These are phyloP conservation scores for Pomacea maculata DNA, from an alignment of 1,140 invertebrate species.

Conservation along the genomic window DNA sequence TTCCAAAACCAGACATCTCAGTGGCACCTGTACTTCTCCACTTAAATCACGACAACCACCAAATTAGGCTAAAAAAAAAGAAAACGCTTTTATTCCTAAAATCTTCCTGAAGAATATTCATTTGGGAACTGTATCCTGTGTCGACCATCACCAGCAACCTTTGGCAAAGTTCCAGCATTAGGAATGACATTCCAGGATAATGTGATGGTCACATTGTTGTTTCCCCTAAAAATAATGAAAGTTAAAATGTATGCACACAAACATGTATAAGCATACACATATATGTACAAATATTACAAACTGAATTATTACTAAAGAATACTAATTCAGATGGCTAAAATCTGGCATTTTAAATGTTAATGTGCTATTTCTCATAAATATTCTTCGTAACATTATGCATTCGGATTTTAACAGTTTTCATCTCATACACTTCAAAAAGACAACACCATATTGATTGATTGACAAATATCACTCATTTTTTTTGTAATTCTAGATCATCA, in stretches of 20 bases:
- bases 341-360: too few species aligned
- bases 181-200: slow-evolving; percentile 98
- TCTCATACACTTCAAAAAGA: too few species aligned
- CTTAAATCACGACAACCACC: too few species aligned
- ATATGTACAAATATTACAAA: neutral
- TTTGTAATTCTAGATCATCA: neutral
- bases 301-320: neutral
- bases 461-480: neutral
- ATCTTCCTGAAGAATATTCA: slow-evolving; percentile 83
- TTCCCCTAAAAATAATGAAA: slow-evolving; percentile 77
- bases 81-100: slow-evolving; percentile 65
- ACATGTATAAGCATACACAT: slow-evolving; percentile 4
- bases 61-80: neutral
- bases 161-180: slow-evolving; percentile 93
- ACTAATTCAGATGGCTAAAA: too few species aligned
- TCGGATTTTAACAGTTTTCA: too few species aligned
- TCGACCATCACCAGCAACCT: slow-evolving; percentile 80
- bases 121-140: slow-evolving; percentile 90
- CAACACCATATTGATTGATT: too few species aligned
- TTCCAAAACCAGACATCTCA: too few species aligned
- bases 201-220: slow-evolving; percentile 92
- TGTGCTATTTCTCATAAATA: too few species aligned
- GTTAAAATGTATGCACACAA: neutral
- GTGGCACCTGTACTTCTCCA: too few species aligned
- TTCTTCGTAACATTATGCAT: too few species aligned